Percentiles rank a stretch among this genome's conserved stretches.
Evolutionary conservation across 2,797 vertebrate genomes (phyloP).

Genomic region (Neosilurus mollespiculum): DNA sequence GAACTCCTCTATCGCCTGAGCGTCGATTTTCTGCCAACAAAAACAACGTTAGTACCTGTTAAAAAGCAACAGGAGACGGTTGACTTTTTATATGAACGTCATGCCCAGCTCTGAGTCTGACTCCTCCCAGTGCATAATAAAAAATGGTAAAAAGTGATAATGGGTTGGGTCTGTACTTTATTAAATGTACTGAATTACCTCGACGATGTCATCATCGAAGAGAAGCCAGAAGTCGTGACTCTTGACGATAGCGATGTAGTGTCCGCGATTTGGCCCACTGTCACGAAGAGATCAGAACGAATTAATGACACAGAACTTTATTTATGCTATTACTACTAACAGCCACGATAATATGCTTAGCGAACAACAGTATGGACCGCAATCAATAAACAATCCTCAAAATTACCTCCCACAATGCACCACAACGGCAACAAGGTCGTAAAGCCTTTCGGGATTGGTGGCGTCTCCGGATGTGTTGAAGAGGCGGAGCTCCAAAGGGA

Average conservation of each 20-base stretch:
- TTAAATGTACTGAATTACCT: constrained; percentile 65
- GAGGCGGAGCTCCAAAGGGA: constrained; percentile 85
- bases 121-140: no score
- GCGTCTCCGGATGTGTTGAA: constrained; percentile 88
- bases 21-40: constrained; percentile 84
- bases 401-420: constrained; percentile 82
- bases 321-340: background rate
- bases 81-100: background rate
- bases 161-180: background rate
- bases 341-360: background rate
- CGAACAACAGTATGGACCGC: constrained; percentile 1
- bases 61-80: background rate
- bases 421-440: constrained; percentile 85
- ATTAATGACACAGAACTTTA: background rate
- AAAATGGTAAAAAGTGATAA: no score
- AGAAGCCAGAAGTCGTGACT: constrained; percentile 89
- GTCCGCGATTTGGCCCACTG: constrained; percentile 85
- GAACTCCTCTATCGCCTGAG: constrained; percentile 93
- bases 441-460: constrained; percentile 85
- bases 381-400: background rate
- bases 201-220: constrained; percentile 88
- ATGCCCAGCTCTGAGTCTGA: no score
- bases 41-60: background rate
- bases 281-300: background rate
- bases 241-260: constrained; percentile 89